phyloP scores from a whole-genome alignment of 2,888 invertebrate species.

The Anthophora plumipes region DNA sequence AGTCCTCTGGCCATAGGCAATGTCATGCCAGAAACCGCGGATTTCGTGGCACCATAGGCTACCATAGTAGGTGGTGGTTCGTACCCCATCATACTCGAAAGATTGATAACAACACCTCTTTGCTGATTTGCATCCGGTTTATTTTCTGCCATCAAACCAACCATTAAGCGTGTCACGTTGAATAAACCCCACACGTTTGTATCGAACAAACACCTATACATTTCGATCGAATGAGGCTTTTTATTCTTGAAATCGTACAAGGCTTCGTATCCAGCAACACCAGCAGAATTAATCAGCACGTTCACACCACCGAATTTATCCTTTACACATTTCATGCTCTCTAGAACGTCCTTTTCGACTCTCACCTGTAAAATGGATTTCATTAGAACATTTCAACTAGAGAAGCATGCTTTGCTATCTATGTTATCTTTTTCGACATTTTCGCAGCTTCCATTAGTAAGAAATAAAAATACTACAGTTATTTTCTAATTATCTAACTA shows the following conservation, averaged over 20 bases:
- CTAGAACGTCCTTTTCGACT: slow-evolving; percentile 65
- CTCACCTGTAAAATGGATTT: slow-evolving; percentile 54
- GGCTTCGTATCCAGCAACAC: slow-evolving; percentile 37
- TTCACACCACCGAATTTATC: slow-evolving; percentile 70
- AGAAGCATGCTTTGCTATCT: no score
- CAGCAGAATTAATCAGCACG: slow-evolving; percentile 68
- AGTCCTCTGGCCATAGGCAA: slow-evolving; percentile 70
- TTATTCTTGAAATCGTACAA: slow-evolving; percentile 69
- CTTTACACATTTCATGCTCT: slow-evolving; percentile 65
- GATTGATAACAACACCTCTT: slow-evolving; percentile 73
- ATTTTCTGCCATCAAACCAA: slow-evolving; percentile 65
- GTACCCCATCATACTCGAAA: slow-evolving; percentile 64
- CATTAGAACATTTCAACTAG: no score
- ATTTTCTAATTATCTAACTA: no score
- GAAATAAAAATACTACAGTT: no score
- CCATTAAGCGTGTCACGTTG: slow-evolving; percentile 67
- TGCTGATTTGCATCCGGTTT: slow-evolving; percentile 66
- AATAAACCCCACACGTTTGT: slow-evolving; percentile 72
- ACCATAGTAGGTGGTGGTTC: slow-evolving; percentile 58
- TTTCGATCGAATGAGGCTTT: slow-evolving; percentile 61
- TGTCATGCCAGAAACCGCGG: slow-evolving; percentile 74
- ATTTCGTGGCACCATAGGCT: slow-evolving; percentile 68
- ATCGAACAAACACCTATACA: slow-evolving; percentile 65
- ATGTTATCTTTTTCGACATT: no score
- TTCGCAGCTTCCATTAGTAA: no score